phyloP scores from a whole-genome alignment of 2,888 invertebrate species.

The Paralinhomoeus sp. region DNA sequence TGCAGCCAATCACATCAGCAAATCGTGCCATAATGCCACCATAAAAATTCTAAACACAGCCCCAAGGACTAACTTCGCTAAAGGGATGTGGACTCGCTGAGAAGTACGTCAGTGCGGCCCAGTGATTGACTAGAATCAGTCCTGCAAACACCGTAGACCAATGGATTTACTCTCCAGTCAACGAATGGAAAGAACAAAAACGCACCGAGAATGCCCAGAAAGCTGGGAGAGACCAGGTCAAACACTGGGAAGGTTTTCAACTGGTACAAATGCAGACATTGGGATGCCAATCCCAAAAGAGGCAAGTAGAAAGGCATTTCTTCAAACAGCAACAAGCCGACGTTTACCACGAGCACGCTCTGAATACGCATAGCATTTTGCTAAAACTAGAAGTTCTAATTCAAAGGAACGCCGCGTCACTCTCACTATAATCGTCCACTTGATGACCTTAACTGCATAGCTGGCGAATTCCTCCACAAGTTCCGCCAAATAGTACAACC shows the following conservation, averaged over 20 bases:
- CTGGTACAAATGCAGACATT: constrained; percentile 47
- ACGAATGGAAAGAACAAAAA: constrained; percentile 1
- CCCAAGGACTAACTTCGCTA: constrained; percentile 43
- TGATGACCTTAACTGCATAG: too few species aligned
- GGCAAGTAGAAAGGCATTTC: constrained; percentile 48
- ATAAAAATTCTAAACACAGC: constrained; percentile 1
- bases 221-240: constrained; percentile 45
- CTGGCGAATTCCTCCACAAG: too few species aligned
- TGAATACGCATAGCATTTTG: too few species aligned
- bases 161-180: not conserved
- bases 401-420: too few species aligned
- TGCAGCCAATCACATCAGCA: too few species aligned
- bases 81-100: constrained; percentile 48
- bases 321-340: constrained; percentile 56
- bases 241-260: constrained; percentile 61
- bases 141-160: constrained; percentile 24
- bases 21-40: too few species aligned
- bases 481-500: too few species aligned
- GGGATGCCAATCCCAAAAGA: constrained; percentile 52
- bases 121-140: constrained; percentile 52
- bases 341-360: too few species aligned
- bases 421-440: too few species aligned
- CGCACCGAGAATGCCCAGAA: constrained; percentile 42
- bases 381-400: too few species aligned
- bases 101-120: constrained; percentile 58